These are phyloP conservation scores for Drosophila tropicalis DNA, from an alignment of 1,140 invertebrate genomes.

Conservation along the genomic window DNA sequence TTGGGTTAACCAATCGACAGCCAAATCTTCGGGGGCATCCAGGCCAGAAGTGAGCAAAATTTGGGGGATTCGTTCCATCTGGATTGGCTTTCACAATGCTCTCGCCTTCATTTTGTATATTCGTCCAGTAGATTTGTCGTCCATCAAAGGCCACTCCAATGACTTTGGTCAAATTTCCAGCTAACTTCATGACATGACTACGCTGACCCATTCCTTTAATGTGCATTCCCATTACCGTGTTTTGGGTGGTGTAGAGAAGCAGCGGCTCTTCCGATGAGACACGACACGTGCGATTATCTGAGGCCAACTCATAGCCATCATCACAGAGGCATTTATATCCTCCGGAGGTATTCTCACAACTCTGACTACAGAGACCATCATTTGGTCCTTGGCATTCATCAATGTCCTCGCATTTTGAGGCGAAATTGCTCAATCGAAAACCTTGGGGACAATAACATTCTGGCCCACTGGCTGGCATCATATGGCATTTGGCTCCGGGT, in stretches of 20 bases:
- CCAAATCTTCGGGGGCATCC: conserved; percentile 89
- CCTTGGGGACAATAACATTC: conserved; percentile 84
- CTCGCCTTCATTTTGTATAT: conserved; percentile 87
- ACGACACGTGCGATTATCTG: conserved; percentile 89
- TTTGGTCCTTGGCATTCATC: conserved; percentile 89
- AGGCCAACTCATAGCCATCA: conserved; percentile 87
- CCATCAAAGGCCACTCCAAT: conserved; percentile 89
- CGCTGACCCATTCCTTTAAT: conserved; percentile 78
- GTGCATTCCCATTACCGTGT: conserved; percentile 84
- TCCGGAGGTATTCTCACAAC: conserved; percentile 90
- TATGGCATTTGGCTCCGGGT: conserved; percentile 55
- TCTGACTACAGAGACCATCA: conserved; percentile 91
- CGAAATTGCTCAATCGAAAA: conserved; percentile 70
- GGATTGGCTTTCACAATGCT: conserved; percentile 86
- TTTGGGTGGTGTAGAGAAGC: conserved; percentile 87
- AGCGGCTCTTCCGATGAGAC: conserved; percentile 84
- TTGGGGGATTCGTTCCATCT: conserved; percentile 85
- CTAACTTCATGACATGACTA: conserved; percentile 83
- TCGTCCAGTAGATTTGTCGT: conserved; percentile 89
- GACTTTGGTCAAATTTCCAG: conserved; percentile 85
- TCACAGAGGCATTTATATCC: conserved; percentile 92
- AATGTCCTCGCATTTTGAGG: conserved; percentile 86
- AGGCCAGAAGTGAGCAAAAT: conserved; percentile 87
- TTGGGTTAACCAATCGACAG: conserved; percentile 91
- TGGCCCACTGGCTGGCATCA: conserved; percentile 79